Conservation (phyloP, 1,140 invertebrate genomes). For the Grapholita molesta region DNA sequence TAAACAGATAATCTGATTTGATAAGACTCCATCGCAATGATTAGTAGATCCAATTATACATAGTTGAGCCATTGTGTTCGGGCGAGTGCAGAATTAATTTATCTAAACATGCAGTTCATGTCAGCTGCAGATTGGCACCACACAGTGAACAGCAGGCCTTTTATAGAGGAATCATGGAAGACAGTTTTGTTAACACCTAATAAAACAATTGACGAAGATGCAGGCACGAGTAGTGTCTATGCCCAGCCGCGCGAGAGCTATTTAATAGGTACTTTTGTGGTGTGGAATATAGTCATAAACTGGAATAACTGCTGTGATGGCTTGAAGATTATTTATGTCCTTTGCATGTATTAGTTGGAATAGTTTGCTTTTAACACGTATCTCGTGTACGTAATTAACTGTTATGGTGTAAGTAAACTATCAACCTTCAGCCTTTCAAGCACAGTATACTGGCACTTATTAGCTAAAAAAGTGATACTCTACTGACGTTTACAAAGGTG, state of each 20-base stretch:
- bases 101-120: neutral
- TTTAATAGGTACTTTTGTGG: neutral
- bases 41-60: constrained; percentile 40
- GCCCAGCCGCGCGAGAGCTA: no score
- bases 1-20: constrained; percentile 71
- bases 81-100: neutral
- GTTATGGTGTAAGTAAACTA: no score
- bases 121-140: neutral
- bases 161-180: neutral
- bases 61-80: neutral
- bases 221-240: neutral
- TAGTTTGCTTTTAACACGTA: no score
- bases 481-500: no score
- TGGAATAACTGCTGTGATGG: neutral
- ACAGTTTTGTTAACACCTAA: neutral
- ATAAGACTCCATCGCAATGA: constrained; percentile 58
- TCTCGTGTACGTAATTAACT: no score
- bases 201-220: neutral
- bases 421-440: no score
- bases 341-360: no score
- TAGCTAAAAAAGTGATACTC: no score
- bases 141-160: neutral
- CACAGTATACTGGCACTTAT: no score
- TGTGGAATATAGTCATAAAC: neutral
- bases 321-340: neutral